Evolutionary conservation across 2,113 vertebrate genomes (phyloP).

Genomic region (Elephantulus edwardii): DNA sequence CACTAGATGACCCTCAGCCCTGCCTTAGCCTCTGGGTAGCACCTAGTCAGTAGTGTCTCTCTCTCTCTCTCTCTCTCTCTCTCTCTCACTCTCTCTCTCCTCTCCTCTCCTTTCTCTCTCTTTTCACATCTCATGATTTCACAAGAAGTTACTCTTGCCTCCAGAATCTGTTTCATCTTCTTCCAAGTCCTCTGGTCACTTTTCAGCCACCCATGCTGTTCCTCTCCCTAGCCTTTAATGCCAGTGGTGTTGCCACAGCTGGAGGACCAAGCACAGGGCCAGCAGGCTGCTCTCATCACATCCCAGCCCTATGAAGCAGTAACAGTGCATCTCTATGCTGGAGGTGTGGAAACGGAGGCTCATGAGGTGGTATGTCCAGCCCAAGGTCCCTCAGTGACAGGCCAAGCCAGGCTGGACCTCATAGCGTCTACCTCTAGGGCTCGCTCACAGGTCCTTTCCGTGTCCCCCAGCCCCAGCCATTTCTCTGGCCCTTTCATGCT

Average conservation of each 20-base stretch:
- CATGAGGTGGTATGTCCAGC: rapidly evolving
- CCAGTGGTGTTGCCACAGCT: neutral
- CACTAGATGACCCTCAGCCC: neutral
- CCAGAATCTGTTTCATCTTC: neutral
- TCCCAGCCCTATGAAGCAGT: neutral
- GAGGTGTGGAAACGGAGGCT: neutral
- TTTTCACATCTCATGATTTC: too few species aligned
- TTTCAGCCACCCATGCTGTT: neutral
- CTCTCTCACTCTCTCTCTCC: too few species aligned
- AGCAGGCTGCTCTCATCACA: neutral
- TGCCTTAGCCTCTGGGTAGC: neutral
- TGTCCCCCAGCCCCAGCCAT: rapidly evolving
- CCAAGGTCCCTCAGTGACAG: neutral
- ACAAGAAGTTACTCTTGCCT: neutral
- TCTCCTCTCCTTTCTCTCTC: too few species aligned
- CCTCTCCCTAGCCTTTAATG: neutral
- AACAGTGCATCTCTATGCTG: rapidly evolving
- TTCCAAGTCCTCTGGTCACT: neutral
- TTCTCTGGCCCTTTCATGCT: rapidly evolving
- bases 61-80: too few species aligned
- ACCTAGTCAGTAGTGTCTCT: neutral
- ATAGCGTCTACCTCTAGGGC: rapidly evolving
- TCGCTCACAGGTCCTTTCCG: neutral
- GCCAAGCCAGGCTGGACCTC: neutral
- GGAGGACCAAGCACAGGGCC: neutral